These are phyloP conservation scores for Plagodis dolabraria DNA, from an alignment of 2,888 invertebrate genomes.

Conservation along the genomic window DNA sequence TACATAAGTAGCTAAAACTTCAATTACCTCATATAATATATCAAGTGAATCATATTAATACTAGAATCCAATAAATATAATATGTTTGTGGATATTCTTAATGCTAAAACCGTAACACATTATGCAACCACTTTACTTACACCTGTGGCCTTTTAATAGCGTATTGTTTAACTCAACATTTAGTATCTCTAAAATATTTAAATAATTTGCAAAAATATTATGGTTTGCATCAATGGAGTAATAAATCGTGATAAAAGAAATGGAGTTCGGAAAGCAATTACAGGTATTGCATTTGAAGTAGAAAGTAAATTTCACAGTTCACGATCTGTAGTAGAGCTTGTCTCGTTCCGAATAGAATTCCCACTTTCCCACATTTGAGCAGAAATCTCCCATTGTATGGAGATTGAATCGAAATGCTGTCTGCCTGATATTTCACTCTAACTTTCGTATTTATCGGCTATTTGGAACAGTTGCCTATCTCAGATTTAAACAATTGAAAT, in stretches of 20 bases:
- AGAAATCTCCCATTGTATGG: constrained; percentile 53
- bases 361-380: constrained; percentile 47
- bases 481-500: too few species aligned
- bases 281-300: constrained; percentile 28
- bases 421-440: constrained; percentile 37
- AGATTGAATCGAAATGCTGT: constrained; percentile 41
- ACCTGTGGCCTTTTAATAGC: too few species aligned
- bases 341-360: constrained; percentile 23
- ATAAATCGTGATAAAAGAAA: constrained; percentile 24
- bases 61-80: too few species aligned
- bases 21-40: too few species aligned
- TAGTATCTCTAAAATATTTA: background rate
- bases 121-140: too few species aligned
- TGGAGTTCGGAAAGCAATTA: constrained; percentile 21
- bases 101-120: too few species aligned
- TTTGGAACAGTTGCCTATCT: background rate
- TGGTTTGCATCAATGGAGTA: background rate
- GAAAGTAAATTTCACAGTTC: constrained; percentile 28
- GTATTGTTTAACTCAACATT: too few species aligned
- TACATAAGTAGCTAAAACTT: too few species aligned
- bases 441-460: constrained; percentile 17
- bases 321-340: constrained; percentile 24
- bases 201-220: background rate
- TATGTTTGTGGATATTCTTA: too few species aligned
- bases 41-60: too few species aligned